These are phyloP conservation scores for Ips typographus DNA, from an alignment of 1,140 invertebrate genomes.

Conservation along the genomic window DNA sequence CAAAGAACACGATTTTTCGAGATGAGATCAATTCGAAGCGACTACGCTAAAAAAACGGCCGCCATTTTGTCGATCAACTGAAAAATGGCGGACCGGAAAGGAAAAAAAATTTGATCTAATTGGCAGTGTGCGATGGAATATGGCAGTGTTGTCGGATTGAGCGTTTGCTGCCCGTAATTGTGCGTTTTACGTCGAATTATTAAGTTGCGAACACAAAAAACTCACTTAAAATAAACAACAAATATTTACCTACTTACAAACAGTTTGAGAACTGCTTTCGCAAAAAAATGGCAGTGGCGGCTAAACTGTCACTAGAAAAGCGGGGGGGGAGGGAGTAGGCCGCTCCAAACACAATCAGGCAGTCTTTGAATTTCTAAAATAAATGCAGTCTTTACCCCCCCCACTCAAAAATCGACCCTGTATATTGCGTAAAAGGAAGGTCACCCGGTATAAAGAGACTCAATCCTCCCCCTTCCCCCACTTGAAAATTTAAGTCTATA, in stretches of 20 bases:
- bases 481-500: neutral
- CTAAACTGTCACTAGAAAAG: no score
- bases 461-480: neutral
- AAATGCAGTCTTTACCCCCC: neutral
- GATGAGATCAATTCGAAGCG: no score
- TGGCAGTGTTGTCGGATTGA: no score
- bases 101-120: no score
- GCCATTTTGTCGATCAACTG: no score
- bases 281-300: slow-evolving; percentile 36
- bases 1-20: no score
- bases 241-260: slow-evolving; percentile 34
- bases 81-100: no score
- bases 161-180: no score
- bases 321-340: no score
- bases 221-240: slow-evolving; percentile 4
- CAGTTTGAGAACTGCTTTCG: slow-evolving; percentile 25
- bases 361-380: slow-evolving; percentile 22
- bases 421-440: neutral
- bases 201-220: slow-evolving; percentile 28
- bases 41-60: no score
- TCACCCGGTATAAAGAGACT: neutral
- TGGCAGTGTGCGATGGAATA: no score
- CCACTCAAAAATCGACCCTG: slow-evolving; percentile 6
- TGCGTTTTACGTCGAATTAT: no score
- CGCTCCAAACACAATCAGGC: slow-evolving; percentile 33